A percentile compares a stretch with the other conserved stretches of the same genome.
These are phyloP conservation scores for Willowsia nigromaculata DNA, from an alignment of 2,888 invertebrate genomes.

Conservation along the genomic window DNA sequence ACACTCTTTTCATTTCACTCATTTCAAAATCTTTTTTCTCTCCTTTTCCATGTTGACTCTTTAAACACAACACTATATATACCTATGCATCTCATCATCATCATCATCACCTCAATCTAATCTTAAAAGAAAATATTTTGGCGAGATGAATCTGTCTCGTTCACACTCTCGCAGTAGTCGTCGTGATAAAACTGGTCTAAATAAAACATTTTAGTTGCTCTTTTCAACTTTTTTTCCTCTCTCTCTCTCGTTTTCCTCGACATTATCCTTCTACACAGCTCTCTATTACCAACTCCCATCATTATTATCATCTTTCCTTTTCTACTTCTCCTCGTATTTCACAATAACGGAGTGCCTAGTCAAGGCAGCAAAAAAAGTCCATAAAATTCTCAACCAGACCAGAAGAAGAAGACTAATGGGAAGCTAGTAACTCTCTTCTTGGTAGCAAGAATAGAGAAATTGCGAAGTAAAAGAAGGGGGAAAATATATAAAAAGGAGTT, in stretches of 20 bases:
- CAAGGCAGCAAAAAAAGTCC: slow-evolving; percentile 36
- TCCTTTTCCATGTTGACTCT: neutral
- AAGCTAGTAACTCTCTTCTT: neutral
- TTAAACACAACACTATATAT: neutral
- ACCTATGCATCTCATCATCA: neutral
- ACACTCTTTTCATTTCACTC: slow-evolving; percentile 2
- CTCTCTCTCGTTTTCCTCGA: neutral
- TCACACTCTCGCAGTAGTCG: neutral
- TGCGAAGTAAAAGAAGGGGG: neutral
- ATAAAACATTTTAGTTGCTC: slow-evolving; percentile 31
- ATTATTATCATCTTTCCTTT: neutral
- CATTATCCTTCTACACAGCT: neutral
- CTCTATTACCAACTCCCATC: neutral
- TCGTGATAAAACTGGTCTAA: neutral
- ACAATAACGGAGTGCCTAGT: slow-evolving; percentile 22
- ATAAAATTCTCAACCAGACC: slow-evolving; percentile 54
- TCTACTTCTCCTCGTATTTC: slow-evolving; percentile 42
- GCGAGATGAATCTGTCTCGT: slow-evolving; percentile 24
- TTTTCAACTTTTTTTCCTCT: neutral
- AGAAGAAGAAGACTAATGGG: slow-evolving; percentile 39
- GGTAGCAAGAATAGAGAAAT: neutral
- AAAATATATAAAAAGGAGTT: slow-evolving; percentile 34
- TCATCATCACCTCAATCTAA: slow-evolving; percentile 9
- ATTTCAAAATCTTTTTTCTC: neutral
- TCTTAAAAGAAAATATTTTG: slow-evolving; percentile 14